A percentile compares a stretch with the other conserved stretches of the same genome.
These are phyloP conservation scores for Encarsia formosa DNA, from an alignment of 2,888 invertebrate species.

Conservation along the genomic window DNA sequence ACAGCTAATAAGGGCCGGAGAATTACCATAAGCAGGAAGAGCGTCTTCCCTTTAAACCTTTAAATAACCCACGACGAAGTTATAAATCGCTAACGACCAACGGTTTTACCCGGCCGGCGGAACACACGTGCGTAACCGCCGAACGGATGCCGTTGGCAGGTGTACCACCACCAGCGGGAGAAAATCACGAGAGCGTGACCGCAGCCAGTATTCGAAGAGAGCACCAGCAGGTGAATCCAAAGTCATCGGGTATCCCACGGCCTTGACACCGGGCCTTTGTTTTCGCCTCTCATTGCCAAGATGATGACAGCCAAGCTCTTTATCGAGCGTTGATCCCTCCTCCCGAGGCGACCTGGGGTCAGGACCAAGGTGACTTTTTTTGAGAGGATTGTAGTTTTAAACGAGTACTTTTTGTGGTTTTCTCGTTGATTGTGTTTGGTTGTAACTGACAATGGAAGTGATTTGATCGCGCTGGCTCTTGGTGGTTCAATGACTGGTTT, in stretches of 20 bases:
- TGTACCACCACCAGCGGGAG: background rate
- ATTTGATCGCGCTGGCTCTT: too few species aligned
- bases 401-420: too few species aligned
- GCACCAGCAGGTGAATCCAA: conserved; percentile 16
- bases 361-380: too few species aligned
- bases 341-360: too few species aligned
- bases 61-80: background rate
- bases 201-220: background rate
- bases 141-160: conserved; percentile 1
- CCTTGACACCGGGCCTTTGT: conserved; percentile 20
- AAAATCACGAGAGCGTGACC: conserved; percentile 17
- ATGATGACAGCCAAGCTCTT: too few species aligned
- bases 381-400: too few species aligned
- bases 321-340: too few species aligned
- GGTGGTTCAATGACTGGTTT: too few species aligned
- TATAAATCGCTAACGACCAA: conserved; percentile 1
- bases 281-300: too few species aligned
- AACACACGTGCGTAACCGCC: background rate
- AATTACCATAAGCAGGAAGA: conserved; percentile 20
- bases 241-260: conserved; percentile 10
- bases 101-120: conserved; percentile 7
- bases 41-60: conserved; percentile 9
- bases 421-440: too few species aligned
- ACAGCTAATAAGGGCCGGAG: background rate
- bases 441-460: too few species aligned